A percentile compares a stretch with the other conserved stretches of the same genome.
Evolutionary conservation across 2,797 vertebrate genomes (phyloP).

Genomic region (Acestrorhynchus altus): DNA sequence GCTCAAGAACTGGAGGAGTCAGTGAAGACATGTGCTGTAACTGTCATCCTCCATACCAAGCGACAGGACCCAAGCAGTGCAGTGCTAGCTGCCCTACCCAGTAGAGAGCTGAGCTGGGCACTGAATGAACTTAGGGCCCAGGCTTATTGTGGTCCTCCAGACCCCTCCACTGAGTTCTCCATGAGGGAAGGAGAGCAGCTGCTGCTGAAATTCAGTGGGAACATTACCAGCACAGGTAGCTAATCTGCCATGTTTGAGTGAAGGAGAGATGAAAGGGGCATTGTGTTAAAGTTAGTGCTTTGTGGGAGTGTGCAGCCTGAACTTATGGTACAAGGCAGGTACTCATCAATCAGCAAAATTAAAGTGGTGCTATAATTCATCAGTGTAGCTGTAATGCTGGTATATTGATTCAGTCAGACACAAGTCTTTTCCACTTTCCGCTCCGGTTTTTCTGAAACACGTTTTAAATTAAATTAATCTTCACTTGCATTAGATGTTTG

Average conservation of each 20-base stretch:
- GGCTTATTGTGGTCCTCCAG: constrained; percentile 74
- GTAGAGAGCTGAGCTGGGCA: constrained; percentile 79
- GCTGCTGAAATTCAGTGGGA: constrained; percentile 83
- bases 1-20: constrained; percentile 81
- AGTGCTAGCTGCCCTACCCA: constrained; percentile 75
- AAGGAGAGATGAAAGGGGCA: not conserved
- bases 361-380: not conserved
- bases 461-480: too few species aligned
- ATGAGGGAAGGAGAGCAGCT: constrained; percentile 87
- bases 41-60: constrained; percentile 73
- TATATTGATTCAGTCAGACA: too few species aligned
- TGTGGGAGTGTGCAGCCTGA: not conserved
- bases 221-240: constrained; percentile 84
- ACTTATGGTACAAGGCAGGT: not conserved
- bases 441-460: too few species aligned
- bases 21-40: constrained; percentile 70
- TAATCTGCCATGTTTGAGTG: not conserved
- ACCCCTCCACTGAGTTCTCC: constrained; percentile 76
- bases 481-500: too few species aligned
- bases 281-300: not conserved
- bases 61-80: constrained; percentile 72
- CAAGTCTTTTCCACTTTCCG: too few species aligned
- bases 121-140: constrained; percentile 73
- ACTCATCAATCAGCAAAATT: not conserved
- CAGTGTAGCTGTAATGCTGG: too few species aligned